A percentile compares a stretch with the other conserved stretches of the same genome.
These are phyloP conservation scores for Atherinomorus stipes DNA, from an alignment of 2,113 vertebrate genomes.

Conservation along the genomic window DNA sequence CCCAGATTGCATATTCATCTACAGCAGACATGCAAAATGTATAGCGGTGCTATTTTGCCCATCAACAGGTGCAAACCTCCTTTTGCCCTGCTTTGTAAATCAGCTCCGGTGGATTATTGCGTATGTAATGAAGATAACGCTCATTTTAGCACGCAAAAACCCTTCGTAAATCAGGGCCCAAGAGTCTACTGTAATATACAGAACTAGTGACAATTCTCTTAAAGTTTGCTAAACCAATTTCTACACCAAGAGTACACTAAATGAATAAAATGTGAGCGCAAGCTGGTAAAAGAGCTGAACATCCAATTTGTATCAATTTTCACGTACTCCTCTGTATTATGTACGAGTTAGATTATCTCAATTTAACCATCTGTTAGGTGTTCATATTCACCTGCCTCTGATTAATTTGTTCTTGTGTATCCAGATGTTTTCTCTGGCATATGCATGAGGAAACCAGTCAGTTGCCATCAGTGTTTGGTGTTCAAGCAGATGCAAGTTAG, in stretches of 20 bases:
- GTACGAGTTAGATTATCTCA: not conserved
- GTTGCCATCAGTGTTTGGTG: conserved; percentile 33
- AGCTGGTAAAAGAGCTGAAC: not conserved
- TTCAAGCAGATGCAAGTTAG: conserved; percentile 62
- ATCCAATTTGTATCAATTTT: not conserved
- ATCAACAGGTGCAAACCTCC: too few species aligned
- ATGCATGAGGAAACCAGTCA: conserved; percentile 26
- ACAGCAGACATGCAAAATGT: not conserved
- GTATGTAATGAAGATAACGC: too few species aligned
- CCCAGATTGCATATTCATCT: too few species aligned
- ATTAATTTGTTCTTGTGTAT: not conserved
- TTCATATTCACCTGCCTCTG: conserved; percentile 1
- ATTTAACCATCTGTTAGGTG: conserved; percentile 22
- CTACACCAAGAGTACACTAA: not conserved
- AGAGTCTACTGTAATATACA: not conserved
- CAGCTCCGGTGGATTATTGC: too few species aligned
- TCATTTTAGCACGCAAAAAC: too few species aligned
- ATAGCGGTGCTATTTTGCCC: too few species aligned
- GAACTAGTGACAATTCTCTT: not conserved
- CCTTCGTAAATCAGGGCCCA: too few species aligned
- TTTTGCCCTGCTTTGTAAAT: too few species aligned
- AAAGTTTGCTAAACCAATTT: not conserved
- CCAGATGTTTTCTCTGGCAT: conserved; percentile 43
- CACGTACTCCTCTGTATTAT: not conserved
- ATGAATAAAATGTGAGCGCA: not conserved